Evolutionary conservation across 2,797 vertebrate species (phyloP).

Genomic region (Rhadinocentrus ornatus): DNA sequence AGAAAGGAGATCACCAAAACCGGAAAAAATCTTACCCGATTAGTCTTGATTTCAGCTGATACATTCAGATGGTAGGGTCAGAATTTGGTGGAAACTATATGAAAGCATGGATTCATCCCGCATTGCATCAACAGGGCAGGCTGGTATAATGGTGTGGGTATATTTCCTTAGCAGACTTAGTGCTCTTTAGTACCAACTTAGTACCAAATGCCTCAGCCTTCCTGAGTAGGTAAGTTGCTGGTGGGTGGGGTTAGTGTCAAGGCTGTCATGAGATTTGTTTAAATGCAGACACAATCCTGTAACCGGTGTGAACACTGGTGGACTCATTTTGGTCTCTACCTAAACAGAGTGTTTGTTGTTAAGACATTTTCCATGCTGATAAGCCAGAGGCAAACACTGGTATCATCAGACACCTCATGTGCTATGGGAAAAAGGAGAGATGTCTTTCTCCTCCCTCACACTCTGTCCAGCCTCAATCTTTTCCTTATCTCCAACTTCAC

Average conservation of each 20-base stretch:
- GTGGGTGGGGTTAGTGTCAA: conserved; percentile 23
- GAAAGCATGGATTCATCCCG: background rate
- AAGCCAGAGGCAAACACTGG: conserved; percentile 70
- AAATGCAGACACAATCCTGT: conserved; percentile 36
- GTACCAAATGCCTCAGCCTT: background rate
- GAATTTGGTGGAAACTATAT: too few species aligned
- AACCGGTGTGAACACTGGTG: conserved; percentile 37
- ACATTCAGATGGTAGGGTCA: background rate
- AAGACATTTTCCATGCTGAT: conserved; percentile 65
- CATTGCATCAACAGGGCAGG: background rate
- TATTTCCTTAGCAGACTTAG: background rate
- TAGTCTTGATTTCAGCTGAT: background rate
- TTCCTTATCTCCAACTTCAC: conserved; percentile 33
- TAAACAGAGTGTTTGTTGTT: conserved; percentile 76
- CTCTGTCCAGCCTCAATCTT: conserved; percentile 12
- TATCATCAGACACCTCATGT: conserved; percentile 83
- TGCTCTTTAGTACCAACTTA: background rate
- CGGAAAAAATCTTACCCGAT: too few species aligned
- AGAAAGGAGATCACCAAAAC: too few species aligned
- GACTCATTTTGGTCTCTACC: conserved; percentile 26
- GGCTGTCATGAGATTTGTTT: conserved; percentile 47
- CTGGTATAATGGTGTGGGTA: background rate
- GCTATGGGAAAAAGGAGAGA: conserved; percentile 65
- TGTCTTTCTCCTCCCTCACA: conserved; percentile 57
- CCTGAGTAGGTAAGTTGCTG: conserved; percentile 17